phyloP scores from a whole-genome alignment of 1,140 invertebrate genomes.

The Cylas formicarius region DNA sequence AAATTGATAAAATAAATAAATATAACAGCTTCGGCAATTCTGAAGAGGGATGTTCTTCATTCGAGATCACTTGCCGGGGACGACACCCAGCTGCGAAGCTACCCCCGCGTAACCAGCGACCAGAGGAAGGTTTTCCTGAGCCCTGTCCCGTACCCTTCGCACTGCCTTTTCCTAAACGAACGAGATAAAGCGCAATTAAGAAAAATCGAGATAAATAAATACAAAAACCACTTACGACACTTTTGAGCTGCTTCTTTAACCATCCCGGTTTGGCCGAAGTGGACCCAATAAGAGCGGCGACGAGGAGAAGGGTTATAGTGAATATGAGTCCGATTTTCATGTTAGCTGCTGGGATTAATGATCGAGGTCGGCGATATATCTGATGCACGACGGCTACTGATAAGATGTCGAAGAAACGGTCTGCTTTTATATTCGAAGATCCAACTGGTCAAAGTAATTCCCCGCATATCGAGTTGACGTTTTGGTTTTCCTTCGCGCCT shows the following conservation, averaged over 20 bases:
- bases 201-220: not conserved
- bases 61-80: constrained; percentile 1
- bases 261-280: constrained; percentile 1
- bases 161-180: constrained; percentile 2
- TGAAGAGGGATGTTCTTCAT: too few relatives aligned
- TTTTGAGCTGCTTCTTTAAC: constrained; percentile 3
- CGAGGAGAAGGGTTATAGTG: not conserved
- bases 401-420: too few relatives aligned
- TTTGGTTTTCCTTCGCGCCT: too few relatives aligned
- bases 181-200: not conserved
- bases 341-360: not conserved
- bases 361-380: too few relatives aligned
- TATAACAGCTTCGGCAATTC: too few relatives aligned
- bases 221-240: not conserved
- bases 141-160: constrained; percentile 1
- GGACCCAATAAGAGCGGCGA: not conserved
- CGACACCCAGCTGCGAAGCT: not conserved
- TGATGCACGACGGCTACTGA: too few relatives aligned
- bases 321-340: not conserved
- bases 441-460: too few relatives aligned
- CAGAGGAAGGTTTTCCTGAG: constrained; percentile 2
- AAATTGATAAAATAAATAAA: too few relatives aligned
- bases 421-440: too few relatives aligned
- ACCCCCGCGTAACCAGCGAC: constrained; percentile 2
- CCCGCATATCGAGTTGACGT: too few relatives aligned